Percentiles rank a stretch among this genome's conserved stretches.
These are phyloP conservation scores for Netelia melanura DNA, from an alignment of 2,888 invertebrate genomes.

Conservation along the genomic window DNA sequence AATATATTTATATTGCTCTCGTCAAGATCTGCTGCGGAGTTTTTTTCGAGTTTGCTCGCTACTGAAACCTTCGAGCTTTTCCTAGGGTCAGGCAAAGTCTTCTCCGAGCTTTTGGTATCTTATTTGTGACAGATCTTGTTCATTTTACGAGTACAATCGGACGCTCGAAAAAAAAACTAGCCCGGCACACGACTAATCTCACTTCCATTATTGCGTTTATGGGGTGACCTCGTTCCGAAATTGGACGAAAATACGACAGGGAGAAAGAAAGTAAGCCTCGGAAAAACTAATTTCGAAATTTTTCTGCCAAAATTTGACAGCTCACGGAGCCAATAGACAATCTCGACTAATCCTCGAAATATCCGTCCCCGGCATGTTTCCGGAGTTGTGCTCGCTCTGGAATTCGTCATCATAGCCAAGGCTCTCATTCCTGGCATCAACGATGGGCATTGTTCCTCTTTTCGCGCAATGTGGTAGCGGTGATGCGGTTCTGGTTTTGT, in stretches of 20 bases:
- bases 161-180: neutral
- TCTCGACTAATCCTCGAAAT: too few relatives aligned
- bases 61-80: neutral
- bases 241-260: too few relatives aligned
- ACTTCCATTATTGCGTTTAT: neutral
- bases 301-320: too few relatives aligned
- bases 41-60: conserved; percentile 43
- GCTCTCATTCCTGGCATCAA: neutral
- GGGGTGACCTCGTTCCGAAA: too few relatives aligned
- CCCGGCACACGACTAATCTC: neutral
- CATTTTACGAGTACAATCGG: neutral
- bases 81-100: neutral
- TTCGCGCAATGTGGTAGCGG: conserved; percentile 10
- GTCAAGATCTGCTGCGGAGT: conserved; percentile 45
- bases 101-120: neutral
- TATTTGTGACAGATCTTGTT: neutral
- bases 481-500: conserved; percentile 27
- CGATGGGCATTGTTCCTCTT: neutral
- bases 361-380: too few relatives aligned
- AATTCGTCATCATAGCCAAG: neutral
- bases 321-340: too few relatives aligned
- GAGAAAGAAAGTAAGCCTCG: too few relatives aligned
- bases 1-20: conserved; percentile 63
- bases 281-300: too few relatives aligned
- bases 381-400: too few relatives aligned